Evolutionary conservation across 2,113 vertebrate genomes (phyloP).

Genomic region (Pseudopodoces humilis): DNA sequence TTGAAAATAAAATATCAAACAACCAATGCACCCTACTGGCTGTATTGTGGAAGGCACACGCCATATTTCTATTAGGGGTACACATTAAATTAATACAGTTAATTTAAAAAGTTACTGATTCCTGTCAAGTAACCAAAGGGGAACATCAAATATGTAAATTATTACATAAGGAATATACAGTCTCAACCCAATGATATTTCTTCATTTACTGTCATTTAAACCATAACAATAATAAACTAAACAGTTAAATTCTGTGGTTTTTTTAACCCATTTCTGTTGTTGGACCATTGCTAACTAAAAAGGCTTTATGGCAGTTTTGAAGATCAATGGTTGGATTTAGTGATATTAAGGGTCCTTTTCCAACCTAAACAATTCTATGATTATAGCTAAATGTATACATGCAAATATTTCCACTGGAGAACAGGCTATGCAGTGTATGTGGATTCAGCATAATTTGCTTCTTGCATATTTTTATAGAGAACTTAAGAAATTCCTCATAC

Average conservation of each 20-base stretch:
- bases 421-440: neutral
- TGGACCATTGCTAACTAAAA: neutral
- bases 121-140: neutral
- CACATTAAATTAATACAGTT: neutral
- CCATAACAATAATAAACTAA: neutral
- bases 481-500: neutral
- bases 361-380: neutral
- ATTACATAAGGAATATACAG: neutral
- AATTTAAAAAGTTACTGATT: neutral
- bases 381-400: neutral
- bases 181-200: neutral
- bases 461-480: neutral
- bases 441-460: neutral
- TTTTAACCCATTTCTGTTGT: neutral
- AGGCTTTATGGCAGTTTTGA: neutral
- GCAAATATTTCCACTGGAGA: neutral
- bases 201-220: neutral
- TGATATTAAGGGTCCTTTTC: neutral
- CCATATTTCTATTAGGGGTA: neutral
- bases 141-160: neutral
- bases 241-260: neutral
- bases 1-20: neutral
- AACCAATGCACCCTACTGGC: constrained; percentile 31
- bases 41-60: neutral
- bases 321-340: neutral